Percentiles rank a stretch among this genome's conserved stretches.
Conservation (phyloP, 2,888 invertebrate genomes). For the Cerastoderma edule region DNA sequence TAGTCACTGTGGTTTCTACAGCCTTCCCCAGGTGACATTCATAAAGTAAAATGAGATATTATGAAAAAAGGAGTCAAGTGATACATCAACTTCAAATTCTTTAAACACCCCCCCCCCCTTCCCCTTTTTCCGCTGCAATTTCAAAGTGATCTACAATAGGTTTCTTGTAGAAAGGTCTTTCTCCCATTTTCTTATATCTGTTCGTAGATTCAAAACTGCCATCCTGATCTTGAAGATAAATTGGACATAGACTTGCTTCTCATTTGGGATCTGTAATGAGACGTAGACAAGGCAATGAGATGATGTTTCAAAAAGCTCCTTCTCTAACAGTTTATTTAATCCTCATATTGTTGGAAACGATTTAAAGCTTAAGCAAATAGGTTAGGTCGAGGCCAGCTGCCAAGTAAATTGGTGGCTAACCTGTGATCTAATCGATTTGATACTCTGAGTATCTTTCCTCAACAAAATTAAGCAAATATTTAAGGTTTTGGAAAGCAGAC, state of each 20-base stretch:
- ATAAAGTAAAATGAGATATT: no score
- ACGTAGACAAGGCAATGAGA: neutral
- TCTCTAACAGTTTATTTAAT: neutral
- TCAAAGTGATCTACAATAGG: no score
- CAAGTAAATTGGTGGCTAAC: neutral
- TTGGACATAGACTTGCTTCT: slow-evolving; percentile 56
- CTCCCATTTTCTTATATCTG: neutral
- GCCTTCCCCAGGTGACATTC: no score
- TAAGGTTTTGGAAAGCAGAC: no score
- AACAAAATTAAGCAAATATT: no score
- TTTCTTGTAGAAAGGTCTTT: no score
- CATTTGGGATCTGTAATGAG: slow-evolving; percentile 47
- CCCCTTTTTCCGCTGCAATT: no score
- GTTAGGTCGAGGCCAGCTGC: neutral
- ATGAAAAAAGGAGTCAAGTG: no score
- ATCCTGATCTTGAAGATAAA: slow-evolving; percentile 46
- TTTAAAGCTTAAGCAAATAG: neutral
- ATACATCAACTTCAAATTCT: no score
- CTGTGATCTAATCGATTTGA: neutral
- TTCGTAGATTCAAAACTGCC: slow-evolving; percentile 44
- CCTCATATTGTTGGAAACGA: neutral
- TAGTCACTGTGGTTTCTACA: no score
- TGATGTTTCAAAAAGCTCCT: neutral
- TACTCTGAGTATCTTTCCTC: no score
- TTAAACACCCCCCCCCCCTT: no score